phyloP scores from a whole-genome alignment of 2,797 vertebrate species.

The Anableps anableps region DNA sequence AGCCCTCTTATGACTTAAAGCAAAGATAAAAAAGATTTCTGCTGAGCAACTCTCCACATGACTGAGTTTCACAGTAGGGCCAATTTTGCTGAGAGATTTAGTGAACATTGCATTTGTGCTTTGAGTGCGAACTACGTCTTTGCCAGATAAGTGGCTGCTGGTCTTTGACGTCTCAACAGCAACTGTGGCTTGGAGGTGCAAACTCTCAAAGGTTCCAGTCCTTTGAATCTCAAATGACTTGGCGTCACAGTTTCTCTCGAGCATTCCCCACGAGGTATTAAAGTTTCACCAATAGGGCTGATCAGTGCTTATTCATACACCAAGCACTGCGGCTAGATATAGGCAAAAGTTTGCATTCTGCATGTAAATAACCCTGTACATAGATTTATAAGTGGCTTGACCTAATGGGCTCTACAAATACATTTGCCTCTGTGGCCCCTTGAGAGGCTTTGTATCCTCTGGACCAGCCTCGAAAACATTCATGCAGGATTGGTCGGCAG shows the following conservation, averaged over 20 bases:
- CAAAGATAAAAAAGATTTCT: conserved; percentile 21
- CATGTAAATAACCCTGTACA: conserved; percentile 56
- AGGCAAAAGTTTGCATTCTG: conserved; percentile 24
- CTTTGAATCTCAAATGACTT: conserved; percentile 20
- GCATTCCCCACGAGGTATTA: conserved; percentile 42
- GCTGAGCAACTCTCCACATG: conserved; percentile 26
- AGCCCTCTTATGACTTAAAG: conserved; percentile 55
- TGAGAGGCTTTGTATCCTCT: conserved; percentile 22
- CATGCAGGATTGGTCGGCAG: conserved; percentile 21
- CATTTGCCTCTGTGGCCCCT: conserved; percentile 29
- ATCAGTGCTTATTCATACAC: conserved; percentile 39
- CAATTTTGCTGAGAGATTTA: conserved; percentile 27
- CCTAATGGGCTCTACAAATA: conserved; percentile 43
- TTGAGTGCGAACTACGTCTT: background rate
- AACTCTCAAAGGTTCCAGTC: conserved; percentile 9
- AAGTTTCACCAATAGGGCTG: conserved; percentile 45
- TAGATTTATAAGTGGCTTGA: conserved; percentile 49
- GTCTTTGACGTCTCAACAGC: background rate
- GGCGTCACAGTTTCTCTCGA: conserved; percentile 23
- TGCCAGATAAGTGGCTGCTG: conserved; percentile 10
- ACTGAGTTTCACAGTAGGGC: conserved; percentile 27
- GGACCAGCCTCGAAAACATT: conserved; percentile 22
- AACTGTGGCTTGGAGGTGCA: background rate
- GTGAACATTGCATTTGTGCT: conserved; percentile 7
- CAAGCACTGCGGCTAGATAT: conserved; percentile 34